Conservation (phyloP, 92 coral and sea anemone species). For the Paragorgia papillata region DNA sequence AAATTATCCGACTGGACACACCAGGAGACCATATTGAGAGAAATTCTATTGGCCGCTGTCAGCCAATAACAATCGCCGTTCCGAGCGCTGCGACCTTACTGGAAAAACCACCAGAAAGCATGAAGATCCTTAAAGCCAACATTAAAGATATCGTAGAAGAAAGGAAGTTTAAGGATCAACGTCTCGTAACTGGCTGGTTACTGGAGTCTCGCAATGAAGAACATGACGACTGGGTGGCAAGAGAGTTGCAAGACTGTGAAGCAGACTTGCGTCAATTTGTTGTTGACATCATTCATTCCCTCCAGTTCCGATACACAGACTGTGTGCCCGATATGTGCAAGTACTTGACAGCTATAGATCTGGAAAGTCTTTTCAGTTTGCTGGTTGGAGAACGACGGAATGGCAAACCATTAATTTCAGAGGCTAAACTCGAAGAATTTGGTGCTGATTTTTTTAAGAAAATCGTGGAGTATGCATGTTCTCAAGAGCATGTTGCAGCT, state of each 20-base stretch:
- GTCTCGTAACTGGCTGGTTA: background rate
- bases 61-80: too few species aligned
- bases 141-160: background rate
- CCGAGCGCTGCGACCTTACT: too few species aligned
- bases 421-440: constrained; percentile 18
- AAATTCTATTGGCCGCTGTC: too few species aligned
- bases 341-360: constrained; percentile 3
- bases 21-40: too few species aligned
- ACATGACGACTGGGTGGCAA: background rate
- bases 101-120: background rate
- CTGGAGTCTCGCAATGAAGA: background rate
- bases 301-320: background rate
- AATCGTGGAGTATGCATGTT: constrained; percentile 8
- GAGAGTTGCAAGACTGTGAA: constrained; percentile 2
- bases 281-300: background rate
- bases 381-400: constrained; percentile 3
- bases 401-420: constrained; percentile 4
- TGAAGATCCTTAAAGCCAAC: background rate
- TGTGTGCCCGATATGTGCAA: constrained; percentile 26
- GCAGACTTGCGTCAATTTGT: constrained; percentile 10
- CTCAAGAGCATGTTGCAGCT: background rate
- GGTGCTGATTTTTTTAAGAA: background rate
- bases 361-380: constrained; percentile 8
- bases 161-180: background rate
- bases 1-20: too few species aligned